Conservation (phyloP, 1,140 invertebrate species). For the Papilio polyxenes region DNA sequence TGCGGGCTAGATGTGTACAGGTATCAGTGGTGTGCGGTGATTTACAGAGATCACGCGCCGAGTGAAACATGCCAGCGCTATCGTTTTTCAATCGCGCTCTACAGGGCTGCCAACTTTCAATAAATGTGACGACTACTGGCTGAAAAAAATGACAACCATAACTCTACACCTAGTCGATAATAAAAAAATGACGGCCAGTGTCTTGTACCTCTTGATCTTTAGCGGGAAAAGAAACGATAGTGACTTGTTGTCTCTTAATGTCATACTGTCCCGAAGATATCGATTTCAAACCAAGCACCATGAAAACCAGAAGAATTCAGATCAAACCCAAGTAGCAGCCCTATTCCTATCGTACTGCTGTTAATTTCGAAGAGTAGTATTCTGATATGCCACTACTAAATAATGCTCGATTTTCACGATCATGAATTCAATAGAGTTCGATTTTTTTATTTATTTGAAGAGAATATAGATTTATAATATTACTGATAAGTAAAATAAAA, state of each 20-base stretch:
- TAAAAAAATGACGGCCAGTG: no score
- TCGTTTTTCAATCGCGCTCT: no score
- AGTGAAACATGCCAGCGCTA: constrained; percentile 64
- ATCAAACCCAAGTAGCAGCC: neutral
- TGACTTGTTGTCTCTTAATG: no score
- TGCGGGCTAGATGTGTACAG: constrained; percentile 50
- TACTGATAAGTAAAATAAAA: neutral
- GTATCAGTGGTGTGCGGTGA: constrained; percentile 52
- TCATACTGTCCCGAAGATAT: no score
- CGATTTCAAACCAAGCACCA: no score
- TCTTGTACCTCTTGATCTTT: no score
- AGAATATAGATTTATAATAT: neutral
- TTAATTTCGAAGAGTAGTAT: neutral
- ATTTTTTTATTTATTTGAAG: neutral
- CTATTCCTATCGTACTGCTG: neutral
- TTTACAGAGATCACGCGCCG: constrained; percentile 63
- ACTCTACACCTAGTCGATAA: no score
- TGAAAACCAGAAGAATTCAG: neutral
- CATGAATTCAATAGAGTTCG: neutral
- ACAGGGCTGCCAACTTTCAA: no score
- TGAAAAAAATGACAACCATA: no score
- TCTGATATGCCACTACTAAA: neutral
- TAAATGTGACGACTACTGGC: no score
- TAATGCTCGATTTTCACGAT: neutral
- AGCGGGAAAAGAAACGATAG: no score